phyloP scores from a whole-genome alignment of 2,888 invertebrate genomes.

The Tridacna crocea region DNA sequence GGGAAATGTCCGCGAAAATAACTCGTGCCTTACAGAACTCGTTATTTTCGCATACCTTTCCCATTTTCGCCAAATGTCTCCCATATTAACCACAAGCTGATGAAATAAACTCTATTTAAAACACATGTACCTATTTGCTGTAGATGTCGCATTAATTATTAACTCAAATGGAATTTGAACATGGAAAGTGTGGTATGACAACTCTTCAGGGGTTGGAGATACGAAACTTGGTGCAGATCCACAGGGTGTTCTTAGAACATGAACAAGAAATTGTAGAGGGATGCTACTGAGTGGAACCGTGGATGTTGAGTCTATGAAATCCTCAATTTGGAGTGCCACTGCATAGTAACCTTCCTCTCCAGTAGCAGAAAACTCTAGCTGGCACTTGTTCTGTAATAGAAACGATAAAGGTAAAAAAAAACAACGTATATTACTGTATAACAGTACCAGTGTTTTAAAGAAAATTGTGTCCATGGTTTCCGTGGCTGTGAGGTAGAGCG shows the following conservation, averaged over 20 bases:
- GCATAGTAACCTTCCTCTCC: constrained; percentile 9
- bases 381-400: background rate
- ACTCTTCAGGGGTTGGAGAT: background rate
- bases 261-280: too few relatives aligned
- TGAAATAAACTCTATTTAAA: too few relatives aligned
- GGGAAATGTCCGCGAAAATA: too few relatives aligned
- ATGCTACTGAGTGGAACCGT: constrained; percentile 9
- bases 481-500: too few relatives aligned
- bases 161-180: background rate
- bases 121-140: constrained; percentile 1
- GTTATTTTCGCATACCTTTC: too few relatives aligned
- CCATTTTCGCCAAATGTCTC: too few relatives aligned
- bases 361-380: background rate
- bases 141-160: background rate
- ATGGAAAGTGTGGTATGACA: background rate
- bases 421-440: too few relatives aligned
- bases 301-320: background rate
- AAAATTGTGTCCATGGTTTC: too few relatives aligned
- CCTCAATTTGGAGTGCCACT: constrained; percentile 12
- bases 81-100: too few relatives aligned
- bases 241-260: background rate
- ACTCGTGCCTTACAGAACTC: too few relatives aligned
- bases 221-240: background rate
- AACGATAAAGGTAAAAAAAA: background rate
- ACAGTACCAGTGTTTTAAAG: too few relatives aligned